phyloP scores from a whole-genome alignment of 2,888 invertebrate species.

The Drosophila robusta region DNA sequence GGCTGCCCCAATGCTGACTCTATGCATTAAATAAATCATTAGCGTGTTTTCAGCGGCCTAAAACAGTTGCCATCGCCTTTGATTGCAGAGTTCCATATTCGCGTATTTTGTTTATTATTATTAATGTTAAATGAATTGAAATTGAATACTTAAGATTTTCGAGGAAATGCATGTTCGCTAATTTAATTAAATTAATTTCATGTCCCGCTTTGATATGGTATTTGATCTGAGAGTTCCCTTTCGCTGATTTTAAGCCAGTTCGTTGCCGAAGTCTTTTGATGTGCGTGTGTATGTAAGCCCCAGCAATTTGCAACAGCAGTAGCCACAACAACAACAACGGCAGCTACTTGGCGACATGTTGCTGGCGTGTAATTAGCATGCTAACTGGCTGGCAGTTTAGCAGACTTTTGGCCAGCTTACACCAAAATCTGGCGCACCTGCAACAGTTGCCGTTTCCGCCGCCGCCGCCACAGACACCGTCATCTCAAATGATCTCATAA shows the following conservation, averaged over 20 bases:
- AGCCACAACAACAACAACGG: slow-evolving; percentile 9
- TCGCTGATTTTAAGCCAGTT: slow-evolving; percentile 16
- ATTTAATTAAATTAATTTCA: neutral
- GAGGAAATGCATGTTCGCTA: neutral
- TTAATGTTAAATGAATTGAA: slow-evolving; percentile 14
- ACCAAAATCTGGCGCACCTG: slow-evolving; percentile 55
- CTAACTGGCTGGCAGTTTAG: slow-evolving; percentile 36
- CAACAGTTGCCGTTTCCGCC: slow-evolving; percentile 45
- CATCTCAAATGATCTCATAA: slow-evolving; percentile 72
- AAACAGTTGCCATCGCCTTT: slow-evolving; percentile 25
- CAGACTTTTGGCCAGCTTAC: slow-evolving; percentile 28
- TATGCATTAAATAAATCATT: slow-evolving; percentile 75
- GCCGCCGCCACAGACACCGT: slow-evolving; percentile 29
- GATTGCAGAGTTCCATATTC: slow-evolving; percentile 15
- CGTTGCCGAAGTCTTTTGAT: slow-evolving; percentile 41
- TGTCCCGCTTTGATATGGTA: slow-evolving; percentile 3
- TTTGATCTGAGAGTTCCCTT: slow-evolving; percentile 18
- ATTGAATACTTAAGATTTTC: slow-evolving; percentile 20
- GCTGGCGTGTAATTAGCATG: slow-evolving; percentile 72
- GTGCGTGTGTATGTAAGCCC: slow-evolving; percentile 34
- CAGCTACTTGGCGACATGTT: slow-evolving; percentile 62
- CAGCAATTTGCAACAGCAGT: slow-evolving; percentile 39
- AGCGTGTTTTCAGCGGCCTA: slow-evolving; percentile 44
- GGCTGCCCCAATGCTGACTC: slow-evolving; percentile 35
- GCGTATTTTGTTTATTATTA: neutral